These are phyloP conservation scores for Xestoiulus laeticollis DNA, from an alignment of 2,888 invertebrate genomes.

Conservation along the genomic window DNA sequence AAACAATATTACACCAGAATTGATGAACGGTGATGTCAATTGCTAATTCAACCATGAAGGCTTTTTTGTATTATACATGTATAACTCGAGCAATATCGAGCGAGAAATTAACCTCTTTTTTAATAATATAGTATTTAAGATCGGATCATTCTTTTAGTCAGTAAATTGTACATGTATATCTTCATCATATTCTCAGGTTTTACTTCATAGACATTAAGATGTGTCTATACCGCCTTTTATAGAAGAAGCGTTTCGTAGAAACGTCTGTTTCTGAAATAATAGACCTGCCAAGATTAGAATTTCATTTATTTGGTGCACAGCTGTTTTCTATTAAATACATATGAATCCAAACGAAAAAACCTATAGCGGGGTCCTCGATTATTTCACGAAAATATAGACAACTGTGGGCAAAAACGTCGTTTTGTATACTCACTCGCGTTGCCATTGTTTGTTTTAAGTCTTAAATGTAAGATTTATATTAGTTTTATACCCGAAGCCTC, in stretches of 20 bases:
- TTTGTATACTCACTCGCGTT: neutral
- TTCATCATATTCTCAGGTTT: neutral
- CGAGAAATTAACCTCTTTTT: too few relatives aligned
- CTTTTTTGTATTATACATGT: too few relatives aligned
- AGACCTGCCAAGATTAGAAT: neutral
- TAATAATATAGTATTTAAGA: too few relatives aligned
- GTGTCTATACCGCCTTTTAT: too few relatives aligned
- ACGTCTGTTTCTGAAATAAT: neutral
- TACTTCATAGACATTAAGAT: neutral
- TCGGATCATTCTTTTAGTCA: too few relatives aligned
- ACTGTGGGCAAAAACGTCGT: neutral
- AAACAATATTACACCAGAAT: too few relatives aligned
- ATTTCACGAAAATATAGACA: neutral
- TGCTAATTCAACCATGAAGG: too few relatives aligned
- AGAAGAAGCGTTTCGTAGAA: too few relatives aligned
- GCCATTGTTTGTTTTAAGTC: neutral
- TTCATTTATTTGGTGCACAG: slow-evolving; percentile 14
- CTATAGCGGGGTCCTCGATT: neutral
- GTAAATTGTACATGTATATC: too few relatives aligned
- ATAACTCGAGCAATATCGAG: too few relatives aligned
- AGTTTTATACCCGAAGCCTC: neutral
- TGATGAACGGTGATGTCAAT: too few relatives aligned
- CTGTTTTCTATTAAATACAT: slow-evolving; percentile 28
- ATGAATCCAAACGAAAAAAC: neutral
- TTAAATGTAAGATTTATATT: neutral